Evolutionary conservation across 2,113 vertebrate genomes (phyloP), one percentile per base, ranked within the genome.

Genomic region (Crotalus tigris): DNA sequence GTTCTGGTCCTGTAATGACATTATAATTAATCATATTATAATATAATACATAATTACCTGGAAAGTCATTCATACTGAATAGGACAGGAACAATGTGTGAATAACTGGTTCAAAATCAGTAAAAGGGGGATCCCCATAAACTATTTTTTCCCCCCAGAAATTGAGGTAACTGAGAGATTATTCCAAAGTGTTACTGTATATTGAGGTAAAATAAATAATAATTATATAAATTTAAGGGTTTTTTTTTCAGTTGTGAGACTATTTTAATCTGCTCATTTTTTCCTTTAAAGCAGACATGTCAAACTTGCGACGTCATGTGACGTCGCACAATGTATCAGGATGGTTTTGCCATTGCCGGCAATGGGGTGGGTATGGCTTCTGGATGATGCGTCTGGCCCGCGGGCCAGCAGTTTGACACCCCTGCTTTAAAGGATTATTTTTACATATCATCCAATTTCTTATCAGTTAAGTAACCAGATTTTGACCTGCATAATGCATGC

Each of bases 271-370:
- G 23, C n/a, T 89, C 21, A 39, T 75, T 49, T 11, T 64, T 88
- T 19, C 21, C 46, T 46, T 46, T 46, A 46, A 46, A 46, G 5
- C 46, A 46, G 46, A 46, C 46, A 4, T 46, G 46, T 46, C 46
- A 46, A 46, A 46, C 46, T 46, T 46, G 46, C 46, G 46, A 46
- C 4, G 46, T 46, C 46, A 46, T 46, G 46, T 46, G 46, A 46
- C 4, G 4, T 46, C 0, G 4, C 46, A 5, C 46, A 46, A 46
- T 5, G 0, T 46, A 46, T 46, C 46, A 0, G 4, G 46, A 46
- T 4, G 46, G 46, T 46, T 46, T 46, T 46, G 46, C 46, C 46
- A 46, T 46, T 46, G 46, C 4, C 4, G 46, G 46, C 46, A 46
- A 46, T 46, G 46, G 46, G 46, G 46, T 46, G 46, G 4, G 4